These are phyloP conservation scores for Oikopleura dioica DNA, from an alignment of 23 tunicate species.

Conservation along the genomic window DNA sequence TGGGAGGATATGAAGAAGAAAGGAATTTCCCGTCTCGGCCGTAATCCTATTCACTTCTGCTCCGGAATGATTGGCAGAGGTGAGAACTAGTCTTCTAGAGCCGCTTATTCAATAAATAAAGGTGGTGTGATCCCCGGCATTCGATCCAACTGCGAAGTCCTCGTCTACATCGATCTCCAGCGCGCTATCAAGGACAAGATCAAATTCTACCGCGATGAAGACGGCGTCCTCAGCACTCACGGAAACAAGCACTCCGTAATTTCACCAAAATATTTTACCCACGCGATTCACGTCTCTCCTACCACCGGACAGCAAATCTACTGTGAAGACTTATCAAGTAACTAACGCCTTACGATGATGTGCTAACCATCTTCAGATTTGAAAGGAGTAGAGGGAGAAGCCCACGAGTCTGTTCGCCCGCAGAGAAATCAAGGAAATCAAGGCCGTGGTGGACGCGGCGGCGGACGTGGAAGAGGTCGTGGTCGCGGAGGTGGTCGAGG, in stretches of 20 bases:
- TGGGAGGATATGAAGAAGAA: background rate
- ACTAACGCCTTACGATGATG: background rate
- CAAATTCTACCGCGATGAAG: background rate
- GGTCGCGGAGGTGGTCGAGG: background rate
- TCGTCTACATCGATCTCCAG: background rate
- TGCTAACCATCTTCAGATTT: too few species aligned
- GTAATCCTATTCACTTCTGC: background rate
- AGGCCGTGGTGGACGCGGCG: background rate
- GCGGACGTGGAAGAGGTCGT: background rate
- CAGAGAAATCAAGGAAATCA: background rate
- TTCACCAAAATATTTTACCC: background rate
- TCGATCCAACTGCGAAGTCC: background rate
- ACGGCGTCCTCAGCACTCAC: background rate
- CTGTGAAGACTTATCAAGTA: background rate
- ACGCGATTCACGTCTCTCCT: background rate
- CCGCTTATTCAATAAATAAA: too few species aligned
- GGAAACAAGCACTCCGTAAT: background rate
- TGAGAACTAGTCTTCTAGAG: too few species aligned
- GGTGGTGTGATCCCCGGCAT: background rate
- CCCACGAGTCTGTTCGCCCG: background rate
- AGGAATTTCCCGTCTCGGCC: background rate
- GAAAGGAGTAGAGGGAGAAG: background rate
- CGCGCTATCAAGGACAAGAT: background rate
- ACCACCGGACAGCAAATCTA: background rate
- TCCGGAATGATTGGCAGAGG: background rate